A percentile compares a stretch with the other conserved stretches of the same genome.
These are phyloP conservation scores for Calycopis cecrops DNA, from an alignment of 1,140 invertebrate genomes.

Conservation along the genomic window DNA sequence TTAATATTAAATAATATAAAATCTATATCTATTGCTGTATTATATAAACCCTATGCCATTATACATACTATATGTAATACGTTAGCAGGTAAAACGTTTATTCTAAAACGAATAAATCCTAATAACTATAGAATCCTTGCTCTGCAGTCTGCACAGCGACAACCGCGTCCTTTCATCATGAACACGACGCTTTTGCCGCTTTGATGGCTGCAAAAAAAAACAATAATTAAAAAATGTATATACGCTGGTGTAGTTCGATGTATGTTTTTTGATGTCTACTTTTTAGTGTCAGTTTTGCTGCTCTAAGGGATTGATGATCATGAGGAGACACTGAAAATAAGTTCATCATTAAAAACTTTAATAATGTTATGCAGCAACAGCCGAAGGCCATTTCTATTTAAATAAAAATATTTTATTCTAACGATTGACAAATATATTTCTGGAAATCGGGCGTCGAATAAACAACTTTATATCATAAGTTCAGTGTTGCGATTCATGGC, in stretches of 20 bases:
- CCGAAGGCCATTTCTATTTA: too few species aligned
- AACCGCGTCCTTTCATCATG: constrained; percentile 70
- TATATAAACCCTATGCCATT: not conserved
- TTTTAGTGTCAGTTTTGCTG: too few species aligned
- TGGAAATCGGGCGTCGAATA: too few species aligned
- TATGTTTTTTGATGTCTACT: not conserved
- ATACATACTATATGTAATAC: not conserved
- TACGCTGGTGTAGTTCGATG: not conserved
- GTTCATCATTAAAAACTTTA: too few species aligned
- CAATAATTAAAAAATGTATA: not conserved
- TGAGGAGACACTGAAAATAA: too few species aligned
- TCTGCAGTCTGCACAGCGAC: constrained; percentile 5
- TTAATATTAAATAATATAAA: constrained; percentile 1
- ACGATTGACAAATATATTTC: too few species aligned
- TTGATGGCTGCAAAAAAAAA: constrained; percentile 77
- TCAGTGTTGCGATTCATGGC: too few species aligned
- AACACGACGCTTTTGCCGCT: constrained; percentile 81
- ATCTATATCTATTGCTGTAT: constrained; percentile 1
- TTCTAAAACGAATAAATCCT: constrained; percentile 58
- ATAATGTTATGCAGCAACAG: too few species aligned
- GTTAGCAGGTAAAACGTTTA: constrained; percentile 25
- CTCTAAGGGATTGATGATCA: too few species aligned
- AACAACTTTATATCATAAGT: too few species aligned
- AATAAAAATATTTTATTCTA: too few species aligned
- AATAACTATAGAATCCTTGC: constrained; percentile 14